Percentiles rank a stretch among this genome's conserved stretches.
These are phyloP conservation scores for Triops longicaudatus DNA, from an alignment of 1,140 invertebrate genomes.

Conservation along the genomic window DNA sequence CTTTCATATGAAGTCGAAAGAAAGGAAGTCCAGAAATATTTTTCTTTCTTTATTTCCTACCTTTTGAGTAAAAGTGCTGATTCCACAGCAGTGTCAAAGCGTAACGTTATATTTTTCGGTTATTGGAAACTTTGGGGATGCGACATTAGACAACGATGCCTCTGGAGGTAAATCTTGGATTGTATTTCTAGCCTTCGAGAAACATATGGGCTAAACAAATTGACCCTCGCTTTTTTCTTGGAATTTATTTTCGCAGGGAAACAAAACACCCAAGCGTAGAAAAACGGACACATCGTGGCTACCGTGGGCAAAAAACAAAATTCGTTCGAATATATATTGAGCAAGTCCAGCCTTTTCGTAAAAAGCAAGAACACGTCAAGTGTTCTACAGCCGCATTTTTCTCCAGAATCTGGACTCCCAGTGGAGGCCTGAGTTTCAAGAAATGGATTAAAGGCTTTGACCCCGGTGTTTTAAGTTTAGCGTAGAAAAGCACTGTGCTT, in stretches of 20 bases:
- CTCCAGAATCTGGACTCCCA: not conserved
- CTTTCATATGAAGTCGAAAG: no score
- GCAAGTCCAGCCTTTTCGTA: not conserved
- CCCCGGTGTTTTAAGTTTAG: not conserved
- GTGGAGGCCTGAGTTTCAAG: not conserved
- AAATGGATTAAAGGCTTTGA: not conserved
- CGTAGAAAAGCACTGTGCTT: not conserved
- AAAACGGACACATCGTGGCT: not conserved
- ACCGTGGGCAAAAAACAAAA: not conserved
- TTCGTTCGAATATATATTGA: not conserved
- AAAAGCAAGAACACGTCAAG: not conserved
- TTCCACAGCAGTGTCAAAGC: not conserved
- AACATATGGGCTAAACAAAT: slow-evolving; percentile 3
- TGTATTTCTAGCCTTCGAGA: not conserved
- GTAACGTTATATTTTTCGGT: not conserved
- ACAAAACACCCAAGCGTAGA: not conserved
- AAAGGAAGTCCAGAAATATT: no score
- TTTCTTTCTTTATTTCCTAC: not conserved
- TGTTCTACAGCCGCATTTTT: not conserved
- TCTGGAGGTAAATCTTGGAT: not conserved
- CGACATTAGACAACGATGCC: not conserved
- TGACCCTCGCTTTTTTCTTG: not conserved
- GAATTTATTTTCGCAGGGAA: not conserved
- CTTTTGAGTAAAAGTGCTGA: not conserved
- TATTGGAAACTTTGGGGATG: not conserved